Base-by-base conservation (phyloP, 2,113 vertebrate genomes). In the Panurus biarmicus region DNA sequence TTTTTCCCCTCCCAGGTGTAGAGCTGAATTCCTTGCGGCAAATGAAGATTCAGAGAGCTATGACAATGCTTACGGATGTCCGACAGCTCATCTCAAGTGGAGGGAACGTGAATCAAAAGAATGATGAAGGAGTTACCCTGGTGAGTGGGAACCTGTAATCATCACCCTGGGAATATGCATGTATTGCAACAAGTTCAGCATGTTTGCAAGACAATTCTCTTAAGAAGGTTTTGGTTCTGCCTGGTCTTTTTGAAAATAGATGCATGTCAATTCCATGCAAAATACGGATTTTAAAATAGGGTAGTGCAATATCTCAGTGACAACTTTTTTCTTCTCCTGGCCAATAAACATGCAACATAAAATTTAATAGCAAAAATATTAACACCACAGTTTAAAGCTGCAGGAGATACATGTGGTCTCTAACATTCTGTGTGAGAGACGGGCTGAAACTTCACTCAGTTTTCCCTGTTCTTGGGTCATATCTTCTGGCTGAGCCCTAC, bases 111-210 rank as follows among this genome's bases (percentile, higher is more conserved):
- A 98, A 98, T 83, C 98, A 98, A 89, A 96, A 97, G 93, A 99
- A 98, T 17, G 98, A 98, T 14, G 98, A 99, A 1, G 98, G 99
- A 21, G 98, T 99, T 69, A 99, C 99, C 14, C 96, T 99, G 98
- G 99, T 99, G 94, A 98, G 98, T 96, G 26, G 45, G 48, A 70
- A 17, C 19, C 21, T 48, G 35, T 28, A 15, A 33, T 66, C 58
- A 40, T 35, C 26, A 62, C 11, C 28, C 29, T 57, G 40, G 78
- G 57, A 71, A 53, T n/a, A 21, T 40, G 22, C 5, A 14, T 25
- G 29, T 51, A 19, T 13, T 79, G 44, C 44, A 65, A 4, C 19
- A 50, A 36, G 7, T 24, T 31, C 25, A 40, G 26, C 28, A 6
- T 29, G 31, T 71, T 57, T 81, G 17, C 60, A 64, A 48, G n/a